Evolutionary conservation across 2,113 vertebrate species (phyloP), one percentile per base, ranked within the genome.

Genomic region (Pagrus major): DNA sequence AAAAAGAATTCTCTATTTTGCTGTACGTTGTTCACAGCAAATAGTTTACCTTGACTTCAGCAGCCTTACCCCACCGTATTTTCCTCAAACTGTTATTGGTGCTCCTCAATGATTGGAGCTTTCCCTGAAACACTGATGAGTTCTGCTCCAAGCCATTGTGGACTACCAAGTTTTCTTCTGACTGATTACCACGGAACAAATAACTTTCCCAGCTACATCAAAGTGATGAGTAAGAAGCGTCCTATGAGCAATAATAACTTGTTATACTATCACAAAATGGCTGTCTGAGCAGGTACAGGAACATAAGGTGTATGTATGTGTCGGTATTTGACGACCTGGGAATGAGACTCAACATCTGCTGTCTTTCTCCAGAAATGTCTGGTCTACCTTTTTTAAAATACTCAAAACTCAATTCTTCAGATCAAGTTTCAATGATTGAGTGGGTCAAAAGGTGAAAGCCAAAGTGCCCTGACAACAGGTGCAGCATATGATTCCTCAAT

Each of bases 21-120:
- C 56, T 9, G 41, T 9, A 9, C 0, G 44, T 76, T 82, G 81
- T 78, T 88, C 61, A 25, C 68, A 12, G 42, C 51, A 76, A 84
- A 86, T 71, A 42, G 51, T 84, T 89, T 86, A 81, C 87, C 86
- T 91, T 90, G 88, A 89, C 86, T 88, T 49, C 41, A 23, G 18
- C 59, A 23, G 20, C 49, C 64, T 78, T 25, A 18, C 71, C 56
- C 73, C 41, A 65, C 52, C 46, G 46, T 42, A 41, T 77, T 73
- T 33, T 67, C 1, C 4, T 67, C 33, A 12, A 56, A 61, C 9
- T 67, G 47, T 69, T 80, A 41, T 83, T 61, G 37, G 35, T 18
- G 35, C 39, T 37, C 25, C 39, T 51, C 41, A 78, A 75, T 68
- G 65, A 82, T 52, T 60, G 55, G 41, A 71, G 31, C 51, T 39